Percentiles rank a stretch among this genome's conserved stretches.
These are phyloP conservation scores for Drosophila busckii DNA, from an alignment of 1,140 invertebrate species.

Conservation along the genomic window DNA sequence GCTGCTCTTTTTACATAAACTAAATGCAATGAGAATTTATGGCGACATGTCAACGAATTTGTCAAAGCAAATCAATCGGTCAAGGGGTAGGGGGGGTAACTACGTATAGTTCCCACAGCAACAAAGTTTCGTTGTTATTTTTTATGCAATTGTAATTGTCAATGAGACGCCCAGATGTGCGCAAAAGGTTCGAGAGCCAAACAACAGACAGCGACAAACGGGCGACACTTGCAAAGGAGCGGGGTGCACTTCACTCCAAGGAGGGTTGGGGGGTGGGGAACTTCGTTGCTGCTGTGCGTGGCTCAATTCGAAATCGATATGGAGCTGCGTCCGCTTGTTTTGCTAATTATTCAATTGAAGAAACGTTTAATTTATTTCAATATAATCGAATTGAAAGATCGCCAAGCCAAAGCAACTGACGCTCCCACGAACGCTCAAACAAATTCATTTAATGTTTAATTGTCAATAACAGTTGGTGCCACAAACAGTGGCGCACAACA, in stretches of 20 bases:
- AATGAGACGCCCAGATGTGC: slow-evolving; percentile 66
- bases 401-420: slow-evolving; percentile 21
- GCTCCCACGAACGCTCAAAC: slow-evolving; percentile 74
- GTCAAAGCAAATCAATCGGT: slow-evolving; percentile 60
- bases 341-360: slow-evolving; percentile 76
- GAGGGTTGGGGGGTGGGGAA: neutral
- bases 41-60: slow-evolving; percentile 47
- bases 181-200: slow-evolving; percentile 37
- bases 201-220: slow-evolving; percentile 35
- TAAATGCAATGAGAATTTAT: slow-evolving; percentile 73
- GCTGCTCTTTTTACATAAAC: slow-evolving; percentile 56
- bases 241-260: slow-evolving; percentile 11
- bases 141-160: slow-evolving; percentile 38
- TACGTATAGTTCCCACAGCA: slow-evolving; percentile 48
- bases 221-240: slow-evolving; percentile 22
- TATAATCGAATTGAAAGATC: slow-evolving; percentile 76
- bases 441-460: slow-evolving; percentile 75
- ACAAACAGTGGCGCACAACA: too few relatives aligned
- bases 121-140: neutral
- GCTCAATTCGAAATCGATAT: slow-evolving; percentile 39
- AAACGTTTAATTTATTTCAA: slow-evolving; percentile 77
- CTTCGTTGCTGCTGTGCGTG: neutral
- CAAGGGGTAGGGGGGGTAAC: neutral
- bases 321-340: slow-evolving; percentile 36
- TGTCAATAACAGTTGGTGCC: slow-evolving; percentile 26